Percentiles rank a stretch among this genome's conserved stretches.
phyloP scores from a whole-genome alignment of 2,797 vertebrate genomes.

The Nyctibius grandis region DNA sequence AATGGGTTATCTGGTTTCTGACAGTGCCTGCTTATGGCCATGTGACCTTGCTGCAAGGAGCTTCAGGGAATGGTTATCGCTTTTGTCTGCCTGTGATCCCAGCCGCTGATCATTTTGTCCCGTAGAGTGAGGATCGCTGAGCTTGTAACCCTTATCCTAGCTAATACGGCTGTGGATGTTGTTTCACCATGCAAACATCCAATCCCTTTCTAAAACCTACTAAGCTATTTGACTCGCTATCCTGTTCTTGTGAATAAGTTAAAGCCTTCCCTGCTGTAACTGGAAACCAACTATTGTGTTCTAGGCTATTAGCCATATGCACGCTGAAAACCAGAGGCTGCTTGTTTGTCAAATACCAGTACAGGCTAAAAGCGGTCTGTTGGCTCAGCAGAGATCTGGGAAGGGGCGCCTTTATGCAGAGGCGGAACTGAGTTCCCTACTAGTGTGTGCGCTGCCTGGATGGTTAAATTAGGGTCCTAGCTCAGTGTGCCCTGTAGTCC shows the following conservation, averaged over 20 bases:
- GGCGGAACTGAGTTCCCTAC: background rate
- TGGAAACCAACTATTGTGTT: conserved; percentile 58
- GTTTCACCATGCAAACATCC: conserved; percentile 59
- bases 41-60: conserved; percentile 50
- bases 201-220: conserved; percentile 60
- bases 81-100: conserved; percentile 59
- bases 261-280: conserved; percentile 53
- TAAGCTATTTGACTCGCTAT: conserved; percentile 44
- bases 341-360: conserved; percentile 42
- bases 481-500: background rate
- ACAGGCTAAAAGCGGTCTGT: conserved; percentile 21
- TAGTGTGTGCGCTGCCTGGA: background rate
- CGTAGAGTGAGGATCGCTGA: background rate
- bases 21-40: conserved; percentile 10
- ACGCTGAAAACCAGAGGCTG: conserved; percentile 12
- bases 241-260: conserved; percentile 63
- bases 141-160: conserved; percentile 49
- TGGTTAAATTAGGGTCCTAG: background rate
- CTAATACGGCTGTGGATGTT: conserved; percentile 43
- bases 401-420: background rate
- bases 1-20: conserved; percentile 46
- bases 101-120: conserved; percentile 45
- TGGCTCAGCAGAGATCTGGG: conserved; percentile 50
- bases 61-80: background rate
- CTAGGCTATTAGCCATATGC: background rate